These are phyloP conservation scores for Chaunax sp. DNA, from an alignment of 2,797 vertebrate species.

Conservation along the genomic window DNA sequence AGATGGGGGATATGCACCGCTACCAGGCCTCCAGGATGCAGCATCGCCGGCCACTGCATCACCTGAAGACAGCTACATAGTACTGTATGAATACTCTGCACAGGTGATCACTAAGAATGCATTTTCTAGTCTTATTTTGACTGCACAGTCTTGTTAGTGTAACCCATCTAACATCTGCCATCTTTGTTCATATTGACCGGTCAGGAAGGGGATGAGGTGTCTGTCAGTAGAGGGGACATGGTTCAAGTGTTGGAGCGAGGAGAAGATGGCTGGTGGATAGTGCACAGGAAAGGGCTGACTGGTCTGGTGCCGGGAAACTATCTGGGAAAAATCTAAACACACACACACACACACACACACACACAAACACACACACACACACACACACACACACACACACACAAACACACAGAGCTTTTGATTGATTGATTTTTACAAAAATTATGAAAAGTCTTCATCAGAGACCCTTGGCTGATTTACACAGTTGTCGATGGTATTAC, in stretches of 20 bases:
- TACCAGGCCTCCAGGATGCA: constrained; percentile 49
- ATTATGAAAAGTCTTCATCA: background rate
- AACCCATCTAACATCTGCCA: constrained; percentile 4
- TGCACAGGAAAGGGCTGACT: constrained; percentile 79
- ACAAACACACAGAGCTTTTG: background rate
- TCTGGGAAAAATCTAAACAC: constrained; percentile 80
- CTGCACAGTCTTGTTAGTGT: background rate
- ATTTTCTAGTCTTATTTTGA: background rate
- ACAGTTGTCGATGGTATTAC: background rate
- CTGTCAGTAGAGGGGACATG: constrained; percentile 86
- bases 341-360: background rate
- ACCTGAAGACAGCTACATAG: constrained; percentile 75
- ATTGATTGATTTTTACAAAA: background rate
- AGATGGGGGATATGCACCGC: constrained; percentile 79
- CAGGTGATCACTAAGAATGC: constrained; percentile 78
- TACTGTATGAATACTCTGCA: constrained; percentile 87
- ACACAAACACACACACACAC: background rate
- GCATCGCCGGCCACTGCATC: background rate
- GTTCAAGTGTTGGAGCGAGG: constrained; percentile 84
- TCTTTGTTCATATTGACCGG: constrained; percentile 28
- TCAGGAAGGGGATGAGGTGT: constrained; percentile 90
- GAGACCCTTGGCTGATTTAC: background rate
- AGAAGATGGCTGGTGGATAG: constrained; percentile 94
- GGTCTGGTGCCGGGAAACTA: constrained; percentile 94
- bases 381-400: too few species aligned